phyloP scores from a whole-genome alignment of 2,888 invertebrate species.

The Tenthredo distinguenda region DNA sequence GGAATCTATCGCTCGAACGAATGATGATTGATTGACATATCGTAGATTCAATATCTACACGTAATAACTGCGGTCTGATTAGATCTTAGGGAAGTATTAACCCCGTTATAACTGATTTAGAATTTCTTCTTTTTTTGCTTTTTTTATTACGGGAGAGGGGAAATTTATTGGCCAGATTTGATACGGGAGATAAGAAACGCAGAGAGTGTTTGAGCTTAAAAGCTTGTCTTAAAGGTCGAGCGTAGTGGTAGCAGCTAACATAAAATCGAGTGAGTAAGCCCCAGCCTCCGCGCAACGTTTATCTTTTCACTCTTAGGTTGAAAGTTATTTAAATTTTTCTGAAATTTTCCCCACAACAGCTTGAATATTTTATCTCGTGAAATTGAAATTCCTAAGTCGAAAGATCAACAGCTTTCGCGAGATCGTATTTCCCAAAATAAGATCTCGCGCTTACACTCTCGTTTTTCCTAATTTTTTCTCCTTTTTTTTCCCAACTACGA shows the following conservation, averaged over 20 bases:
- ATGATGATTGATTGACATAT: background rate
- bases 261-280: constrained; percentile 13
- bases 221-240: background rate
- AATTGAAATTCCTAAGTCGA: constrained; percentile 21
- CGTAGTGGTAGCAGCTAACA: background rate
- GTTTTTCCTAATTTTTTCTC: background rate
- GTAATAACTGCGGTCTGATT: background rate
- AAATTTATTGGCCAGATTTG: background rate
- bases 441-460: background rate
- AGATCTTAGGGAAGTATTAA: background rate
- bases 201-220: background rate
- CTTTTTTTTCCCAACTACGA: background rate
- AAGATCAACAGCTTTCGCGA: background rate
- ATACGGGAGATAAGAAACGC: constrained; percentile 1
- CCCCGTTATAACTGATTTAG: background rate
- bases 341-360: background rate
- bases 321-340: constrained; percentile 5
- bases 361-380: background rate
- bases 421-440: background rate
- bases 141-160: background rate
- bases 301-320: constrained; percentile 24
- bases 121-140: no score
- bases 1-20: background rate
- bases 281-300: constrained; percentile 20
- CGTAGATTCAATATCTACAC: background rate